These are phyloP conservation scores for Romanomermis culicivorax DNA, from an alignment of 2,888 invertebrate species.

Conservation along the genomic window DNA sequence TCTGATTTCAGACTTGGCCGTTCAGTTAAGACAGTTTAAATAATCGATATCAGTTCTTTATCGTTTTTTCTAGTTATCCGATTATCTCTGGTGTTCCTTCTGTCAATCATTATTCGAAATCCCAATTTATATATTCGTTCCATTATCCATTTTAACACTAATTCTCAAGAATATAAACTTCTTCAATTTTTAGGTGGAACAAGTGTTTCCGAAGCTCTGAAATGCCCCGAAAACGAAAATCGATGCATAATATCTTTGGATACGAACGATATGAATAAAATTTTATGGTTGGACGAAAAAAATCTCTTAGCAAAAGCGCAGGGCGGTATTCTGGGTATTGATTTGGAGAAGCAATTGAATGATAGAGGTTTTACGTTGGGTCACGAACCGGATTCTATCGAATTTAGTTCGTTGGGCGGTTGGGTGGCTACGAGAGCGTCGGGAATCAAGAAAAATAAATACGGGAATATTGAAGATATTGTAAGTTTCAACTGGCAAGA, in stretches of 20 bases:
- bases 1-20: too few relatives aligned
- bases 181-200: conserved; percentile 56
- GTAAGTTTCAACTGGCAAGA: too few relatives aligned
- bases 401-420: conserved; percentile 69
- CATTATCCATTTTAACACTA: too few relatives aligned
- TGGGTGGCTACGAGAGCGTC: conserved; percentile 91
- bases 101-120: too few relatives aligned
- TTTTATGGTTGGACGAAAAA: conserved; percentile 71
- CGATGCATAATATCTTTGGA: conserved; percentile 69
- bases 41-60: too few relatives aligned
- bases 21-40: too few relatives aligned
- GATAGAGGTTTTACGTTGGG: conserved; percentile 38
- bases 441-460: conserved; percentile 98
- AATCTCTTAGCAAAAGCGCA: conserved; percentile 62
- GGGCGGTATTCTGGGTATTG: conserved; percentile 79
- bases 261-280: conserved; percentile 76
- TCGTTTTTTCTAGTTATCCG: too few relatives aligned
- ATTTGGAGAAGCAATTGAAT: conserved; percentile 47
- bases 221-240: conserved; percentile 54
- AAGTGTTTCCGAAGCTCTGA: conserved; percentile 64
- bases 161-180: too few relatives aligned
- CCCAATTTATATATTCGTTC: too few relatives aligned
- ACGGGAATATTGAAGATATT: conserved; percentile 89
- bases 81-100: too few relatives aligned
- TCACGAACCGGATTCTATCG: conserved; percentile 93